phyloP scores from a whole-genome alignment of 2,797 vertebrate genomes.

The Hafferia zeledoni region DNA sequence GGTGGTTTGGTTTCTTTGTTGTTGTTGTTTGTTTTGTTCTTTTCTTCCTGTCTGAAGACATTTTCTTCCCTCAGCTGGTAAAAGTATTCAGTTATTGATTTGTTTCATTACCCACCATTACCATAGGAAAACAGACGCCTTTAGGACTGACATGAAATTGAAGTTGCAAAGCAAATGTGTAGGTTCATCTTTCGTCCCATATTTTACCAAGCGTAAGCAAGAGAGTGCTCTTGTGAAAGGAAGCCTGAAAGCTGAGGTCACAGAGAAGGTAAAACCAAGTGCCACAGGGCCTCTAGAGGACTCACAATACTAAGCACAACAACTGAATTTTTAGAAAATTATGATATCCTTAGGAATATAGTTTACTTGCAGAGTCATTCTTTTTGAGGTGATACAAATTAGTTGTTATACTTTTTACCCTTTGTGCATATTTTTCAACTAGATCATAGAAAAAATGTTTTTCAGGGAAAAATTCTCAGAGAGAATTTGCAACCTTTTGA shows the following conservation, averaged over 20 bases:
- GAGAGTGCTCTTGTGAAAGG: conserved; percentile 21
- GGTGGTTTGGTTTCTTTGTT: not conserved
- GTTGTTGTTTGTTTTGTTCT: not conserved
- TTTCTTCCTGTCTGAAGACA: not conserved
- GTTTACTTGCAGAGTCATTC: not conserved
- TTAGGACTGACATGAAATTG: conserved; percentile 38
- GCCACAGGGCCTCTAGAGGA: not conserved
- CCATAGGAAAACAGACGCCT: not conserved
- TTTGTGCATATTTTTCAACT: not conserved
- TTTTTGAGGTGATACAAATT: not conserved
- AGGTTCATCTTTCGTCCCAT: conserved; percentile 13
- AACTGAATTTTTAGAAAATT: rapidly evolving
- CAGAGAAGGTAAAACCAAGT: not conserved
- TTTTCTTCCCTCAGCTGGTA: not conserved
- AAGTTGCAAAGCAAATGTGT: conserved; percentile 32
- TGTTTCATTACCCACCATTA: conserved; percentile 30
- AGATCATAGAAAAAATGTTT: not conserved
- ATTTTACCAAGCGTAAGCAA: conserved; percentile 40
- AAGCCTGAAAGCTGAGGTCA: conserved; percentile 39
- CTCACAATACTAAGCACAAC: not conserved
- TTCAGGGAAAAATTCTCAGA: not conserved
- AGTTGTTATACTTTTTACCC: rapidly evolving
- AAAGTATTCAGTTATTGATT: conserved; percentile 14
- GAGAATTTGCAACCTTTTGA: not conserved
- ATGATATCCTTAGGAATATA: not conserved